Conservation (phyloP, 2,113 vertebrate genomes). For the Equus przewalskii region DNA sequence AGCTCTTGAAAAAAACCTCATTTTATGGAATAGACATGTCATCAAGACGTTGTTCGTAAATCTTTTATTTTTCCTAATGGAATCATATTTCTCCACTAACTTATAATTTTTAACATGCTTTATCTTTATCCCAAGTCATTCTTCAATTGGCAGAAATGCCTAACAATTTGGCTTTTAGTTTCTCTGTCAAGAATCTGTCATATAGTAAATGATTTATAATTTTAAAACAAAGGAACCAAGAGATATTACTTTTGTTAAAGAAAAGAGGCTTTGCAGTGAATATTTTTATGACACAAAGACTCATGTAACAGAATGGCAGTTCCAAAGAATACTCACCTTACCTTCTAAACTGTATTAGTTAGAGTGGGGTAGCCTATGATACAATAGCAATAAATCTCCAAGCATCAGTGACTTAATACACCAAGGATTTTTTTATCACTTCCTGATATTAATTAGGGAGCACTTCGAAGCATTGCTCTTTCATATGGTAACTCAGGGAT, state of each 20-base stretch:
- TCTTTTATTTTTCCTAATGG: slow-evolving; percentile 60
- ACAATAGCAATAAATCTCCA: neutral
- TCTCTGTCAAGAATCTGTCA: slow-evolving; percentile 45
- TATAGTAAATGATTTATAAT: slow-evolving; percentile 51
- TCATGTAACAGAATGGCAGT: neutral
- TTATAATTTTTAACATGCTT: slow-evolving; percentile 57
- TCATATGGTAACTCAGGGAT: neutral
- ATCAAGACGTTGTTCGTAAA: slow-evolving; percentile 45
- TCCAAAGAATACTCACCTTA: neutral
- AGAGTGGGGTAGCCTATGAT: neutral
- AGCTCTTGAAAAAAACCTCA: slow-evolving; percentile 53
- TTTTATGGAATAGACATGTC: slow-evolving; percentile 32
- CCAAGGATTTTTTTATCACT: neutral
- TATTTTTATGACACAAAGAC: slow-evolving; percentile 55
- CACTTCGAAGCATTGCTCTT: neutral
- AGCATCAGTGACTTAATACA: neutral
- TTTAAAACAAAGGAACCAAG: slow-evolving; percentile 34
- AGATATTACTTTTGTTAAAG: neutral
- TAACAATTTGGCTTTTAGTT: slow-evolving; percentile 45
- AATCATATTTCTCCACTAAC: slow-evolving; percentile 55
- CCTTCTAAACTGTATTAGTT: neutral
- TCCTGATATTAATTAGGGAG: neutral
- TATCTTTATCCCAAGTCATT: slow-evolving; percentile 37
- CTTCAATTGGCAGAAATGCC: slow-evolving; percentile 37
- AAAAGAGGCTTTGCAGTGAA: neutral